Conservation (phyloP, 2,113 vertebrate genomes). For the Gadus chalcogrammus region DNA sequence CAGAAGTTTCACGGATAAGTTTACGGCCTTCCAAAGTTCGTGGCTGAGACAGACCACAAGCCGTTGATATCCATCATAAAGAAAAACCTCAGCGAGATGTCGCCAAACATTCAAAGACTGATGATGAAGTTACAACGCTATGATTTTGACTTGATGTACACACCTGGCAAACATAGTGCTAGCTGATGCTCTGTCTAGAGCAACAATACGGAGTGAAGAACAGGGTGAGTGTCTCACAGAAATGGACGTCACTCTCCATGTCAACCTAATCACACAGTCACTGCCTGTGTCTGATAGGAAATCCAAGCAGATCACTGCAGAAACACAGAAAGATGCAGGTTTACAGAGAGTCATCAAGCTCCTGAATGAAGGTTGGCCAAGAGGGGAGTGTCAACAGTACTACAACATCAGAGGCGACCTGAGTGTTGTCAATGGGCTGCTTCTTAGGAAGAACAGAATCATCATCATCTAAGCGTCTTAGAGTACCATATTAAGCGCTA, state of each 20-base stretch:
- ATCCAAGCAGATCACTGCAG: background rate
- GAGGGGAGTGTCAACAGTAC: background rate
- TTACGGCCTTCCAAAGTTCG: constrained; percentile 22
- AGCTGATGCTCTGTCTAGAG: background rate
- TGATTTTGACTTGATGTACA: constrained; percentile 26
- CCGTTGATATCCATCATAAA: constrained; percentile 23
- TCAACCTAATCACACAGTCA: background rate
- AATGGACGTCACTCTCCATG: background rate
- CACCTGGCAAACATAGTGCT: constrained; percentile 17
- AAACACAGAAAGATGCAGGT: background rate
- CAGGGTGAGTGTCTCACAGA: background rate
- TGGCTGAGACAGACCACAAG: constrained; percentile 25
- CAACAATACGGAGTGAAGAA: background rate
- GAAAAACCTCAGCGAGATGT: too few relatives aligned
- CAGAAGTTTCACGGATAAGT: constrained; percentile 26
- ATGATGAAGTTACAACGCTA: background rate
- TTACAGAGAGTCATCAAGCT: background rate
- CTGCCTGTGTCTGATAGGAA: background rate
- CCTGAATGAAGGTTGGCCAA: background rate
- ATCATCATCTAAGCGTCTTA: too few relatives aligned
- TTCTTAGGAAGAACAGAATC: background rate
- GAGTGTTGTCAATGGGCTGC: background rate
- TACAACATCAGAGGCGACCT: background rate
- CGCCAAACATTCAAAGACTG: too few relatives aligned
- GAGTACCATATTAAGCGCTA: too few relatives aligned